Evolutionary conservation across 2,888 invertebrate species (phyloP), one percentile per base, ranked within the genome.

Genomic region (Orchestes rusci): DNA sequence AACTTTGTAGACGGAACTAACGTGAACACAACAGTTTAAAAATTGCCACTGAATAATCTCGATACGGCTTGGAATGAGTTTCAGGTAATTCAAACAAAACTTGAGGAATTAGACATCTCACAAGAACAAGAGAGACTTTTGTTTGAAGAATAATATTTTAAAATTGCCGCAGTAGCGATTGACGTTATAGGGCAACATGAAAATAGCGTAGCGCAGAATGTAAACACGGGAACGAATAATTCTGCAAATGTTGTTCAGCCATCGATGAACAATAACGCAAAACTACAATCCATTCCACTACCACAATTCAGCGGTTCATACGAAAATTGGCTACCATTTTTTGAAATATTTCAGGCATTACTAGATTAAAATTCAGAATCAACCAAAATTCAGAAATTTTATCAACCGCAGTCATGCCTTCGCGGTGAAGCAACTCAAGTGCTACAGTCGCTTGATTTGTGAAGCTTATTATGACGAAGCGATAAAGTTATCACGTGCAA

Each of bases 371-470:
- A 41, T 8, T 4, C 18, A 8, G 18, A 30, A 15, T 27, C 43
- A 18, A 23, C 36, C 10, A 45, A 30, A 33, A 27, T 45, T 5
- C 45, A 43, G 17, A 46, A 39, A 29, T 43, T 47, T 31, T 43
- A 47, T 34, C 44, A 47, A 17, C 35, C 44, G 16, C 41, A 47
- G 8, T 47, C 47, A 20, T 47, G 36, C 23, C 16, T 47, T 3
- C 16, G 33, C 13, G 39, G 44, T 5, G 48, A 48, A 17, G 48
- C 43, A n/a, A 29, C 16, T 4, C 16, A 32, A 23, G n/a, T 44
- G 13, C 27, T 47, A 27, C 34, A 47, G 3, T 32, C 32, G 2
- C 16, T 43, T 13, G 16, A 19, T 47, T n/a, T 12, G 27, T 7
- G 47, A 37, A 38, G 15, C 18, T 1, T 43, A 38, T 39, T 47